Conservation (phyloP, 2,888 invertebrate species). For the Trissonchulus latispiculum region DNA sequence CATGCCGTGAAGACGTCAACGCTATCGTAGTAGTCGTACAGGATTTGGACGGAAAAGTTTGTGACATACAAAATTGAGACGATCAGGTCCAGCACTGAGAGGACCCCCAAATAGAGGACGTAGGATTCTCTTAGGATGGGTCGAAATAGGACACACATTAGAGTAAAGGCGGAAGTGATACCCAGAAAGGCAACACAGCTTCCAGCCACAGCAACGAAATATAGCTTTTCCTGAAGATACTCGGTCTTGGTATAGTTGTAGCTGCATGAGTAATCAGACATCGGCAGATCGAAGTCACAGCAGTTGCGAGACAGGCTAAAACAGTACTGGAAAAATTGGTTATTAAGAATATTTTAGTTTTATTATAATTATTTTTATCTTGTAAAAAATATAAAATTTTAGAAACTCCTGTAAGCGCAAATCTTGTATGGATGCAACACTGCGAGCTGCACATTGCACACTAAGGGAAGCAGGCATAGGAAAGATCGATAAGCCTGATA, state of each 20-base stretch:
- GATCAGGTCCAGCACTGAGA: not conserved
- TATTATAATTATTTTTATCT: no score
- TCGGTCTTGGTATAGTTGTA: slow-evolving; percentile 10
- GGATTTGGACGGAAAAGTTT: slow-evolving; percentile 8
- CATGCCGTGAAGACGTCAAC: not conserved
- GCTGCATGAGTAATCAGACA: no score
- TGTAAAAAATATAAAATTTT: no score
- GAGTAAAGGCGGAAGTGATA: not conserved
- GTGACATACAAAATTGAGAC: not conserved
- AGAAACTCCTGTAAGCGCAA: no score
- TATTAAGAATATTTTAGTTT: no score
- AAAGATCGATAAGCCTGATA: no score
- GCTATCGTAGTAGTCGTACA: not conserved
- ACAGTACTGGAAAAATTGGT: no score
- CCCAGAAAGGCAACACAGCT: not conserved
- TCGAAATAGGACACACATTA: not conserved
- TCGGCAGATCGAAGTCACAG: no score
- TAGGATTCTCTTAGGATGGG: not conserved
- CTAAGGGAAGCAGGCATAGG: no score
- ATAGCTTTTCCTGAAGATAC: not conserved
- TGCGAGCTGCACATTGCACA: no score
- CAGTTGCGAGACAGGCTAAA: no score
- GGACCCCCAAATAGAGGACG: slow-evolving; percentile 5
- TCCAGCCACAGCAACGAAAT: not conserved
- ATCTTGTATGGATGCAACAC: no score